phyloP scores from a whole-genome alignment of 2,113 vertebrate species.

The Dromas ardeola region DNA sequence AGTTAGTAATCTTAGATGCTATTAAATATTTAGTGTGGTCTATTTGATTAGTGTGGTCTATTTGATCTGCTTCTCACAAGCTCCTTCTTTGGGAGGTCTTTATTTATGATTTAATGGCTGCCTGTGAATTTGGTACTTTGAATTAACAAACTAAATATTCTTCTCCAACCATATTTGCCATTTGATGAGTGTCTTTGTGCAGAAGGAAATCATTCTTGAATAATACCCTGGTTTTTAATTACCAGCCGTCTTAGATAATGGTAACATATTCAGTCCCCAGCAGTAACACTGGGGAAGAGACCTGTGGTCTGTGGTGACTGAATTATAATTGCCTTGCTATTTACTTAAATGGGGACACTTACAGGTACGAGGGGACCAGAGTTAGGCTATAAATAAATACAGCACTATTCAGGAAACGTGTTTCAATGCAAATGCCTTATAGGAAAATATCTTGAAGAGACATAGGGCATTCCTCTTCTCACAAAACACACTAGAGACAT shows the following conservation, averaged over 20 bases:
- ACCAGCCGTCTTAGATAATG: not conserved
- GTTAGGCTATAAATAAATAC: not conserved
- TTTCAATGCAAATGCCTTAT: not conserved
- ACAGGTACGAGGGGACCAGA: not conserved
- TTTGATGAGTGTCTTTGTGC: not conserved
- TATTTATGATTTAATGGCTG: constrained; percentile 45
- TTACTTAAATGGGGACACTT: not conserved
- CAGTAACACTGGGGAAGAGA: not conserved
- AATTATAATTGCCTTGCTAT: not conserved
- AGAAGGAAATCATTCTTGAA: not conserved
- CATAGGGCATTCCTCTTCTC: not conserved
- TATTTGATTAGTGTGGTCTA: constrained; percentile 64
- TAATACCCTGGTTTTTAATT: not conserved
- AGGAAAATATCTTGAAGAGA: not conserved
- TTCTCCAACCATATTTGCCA: not conserved
- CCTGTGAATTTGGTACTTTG: not conserved
- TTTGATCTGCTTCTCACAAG: constrained; percentile 69
- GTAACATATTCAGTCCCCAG: not conserved
- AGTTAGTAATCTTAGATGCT: constrained; percentile 73
- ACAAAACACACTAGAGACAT: not conserved
- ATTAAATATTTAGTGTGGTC: constrained; percentile 72
- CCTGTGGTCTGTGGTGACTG: not conserved
- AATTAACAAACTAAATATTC: not conserved
- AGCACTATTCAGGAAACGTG: not conserved
- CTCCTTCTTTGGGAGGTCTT: not conserved